Percentiles rank a stretch among this genome's conserved stretches.
phyloP scores from a whole-genome alignment of 2,888 invertebrate species.

The Polyommatus iphigenia region DNA sequence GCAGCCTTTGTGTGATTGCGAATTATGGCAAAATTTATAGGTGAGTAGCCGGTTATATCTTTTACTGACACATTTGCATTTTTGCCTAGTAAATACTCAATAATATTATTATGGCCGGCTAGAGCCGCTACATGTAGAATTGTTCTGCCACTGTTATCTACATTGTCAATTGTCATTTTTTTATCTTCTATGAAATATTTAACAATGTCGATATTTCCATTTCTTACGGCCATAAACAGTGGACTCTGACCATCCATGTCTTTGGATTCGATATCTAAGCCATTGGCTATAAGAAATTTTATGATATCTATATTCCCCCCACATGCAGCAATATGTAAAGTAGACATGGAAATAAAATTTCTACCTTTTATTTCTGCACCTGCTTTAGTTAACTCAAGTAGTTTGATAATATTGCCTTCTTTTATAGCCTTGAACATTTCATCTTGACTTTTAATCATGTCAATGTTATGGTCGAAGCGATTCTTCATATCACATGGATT shows the following conservation, averaged over 20 bases:
- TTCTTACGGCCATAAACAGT: not conserved
- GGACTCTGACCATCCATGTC: conserved; percentile 25
- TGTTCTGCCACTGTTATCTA: not conserved
- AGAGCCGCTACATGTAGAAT: conserved; percentile 14
- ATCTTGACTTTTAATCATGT: not conserved
- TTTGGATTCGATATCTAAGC: conserved; percentile 26
- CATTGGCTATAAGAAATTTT: conserved; percentile 29
- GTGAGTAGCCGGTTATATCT: not conserved
- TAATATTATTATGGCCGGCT: conserved; percentile 1
- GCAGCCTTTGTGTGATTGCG: conserved; percentile 6
- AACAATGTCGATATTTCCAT: conserved; percentile 7
- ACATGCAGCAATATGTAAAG: conserved; percentile 29
- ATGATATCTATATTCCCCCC: conserved; percentile 25
- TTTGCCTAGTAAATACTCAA: conserved; percentile 1
- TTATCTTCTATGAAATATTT: conserved; percentile 25
- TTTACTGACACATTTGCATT: not conserved
- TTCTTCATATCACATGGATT: not conserved
- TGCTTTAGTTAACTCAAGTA: not conserved
- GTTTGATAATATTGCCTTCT: conserved; percentile 1
- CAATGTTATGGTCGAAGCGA: not conserved
- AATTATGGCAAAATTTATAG: conserved; percentile 18
- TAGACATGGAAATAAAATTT: not conserved
- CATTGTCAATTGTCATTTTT: not conserved
- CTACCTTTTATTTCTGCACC: conserved; percentile 27
- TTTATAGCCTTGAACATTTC: conserved; percentile 5